These are phyloP conservation scores for Tupaia chinensis DNA, from an alignment of 2,113 vertebrate genomes.

Conservation along the genomic window DNA sequence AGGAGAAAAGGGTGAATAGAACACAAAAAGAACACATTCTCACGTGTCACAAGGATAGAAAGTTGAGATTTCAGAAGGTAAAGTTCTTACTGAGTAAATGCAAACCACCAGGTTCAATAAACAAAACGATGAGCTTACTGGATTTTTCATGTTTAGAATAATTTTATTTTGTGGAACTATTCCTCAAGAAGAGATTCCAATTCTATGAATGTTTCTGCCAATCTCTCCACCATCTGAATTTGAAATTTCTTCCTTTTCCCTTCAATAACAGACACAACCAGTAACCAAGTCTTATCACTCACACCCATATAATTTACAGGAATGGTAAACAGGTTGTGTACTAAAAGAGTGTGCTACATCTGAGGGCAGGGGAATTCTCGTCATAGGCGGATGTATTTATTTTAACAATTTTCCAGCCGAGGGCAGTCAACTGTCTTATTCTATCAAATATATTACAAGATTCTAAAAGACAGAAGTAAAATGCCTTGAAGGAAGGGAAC, in stretches of 20 bases:
- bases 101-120: neutral
- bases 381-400: neutral
- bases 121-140: neutral
- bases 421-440: slow-evolving; percentile 64
- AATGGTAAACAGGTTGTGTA: neutral
- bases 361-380: neutral
- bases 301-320: neutral
- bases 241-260: neutral
- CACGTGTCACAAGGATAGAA: neutral
- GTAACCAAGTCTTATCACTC: neutral
- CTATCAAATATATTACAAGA: slow-evolving; percentile 52
- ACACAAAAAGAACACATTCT: neutral
- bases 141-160: slow-evolving; percentile 25
- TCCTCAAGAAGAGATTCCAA: neutral
- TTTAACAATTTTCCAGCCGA: slow-evolving; percentile 49
- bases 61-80: slow-evolving; percentile 11
- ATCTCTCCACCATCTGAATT: neutral
- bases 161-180: neutral
- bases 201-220: neutral
- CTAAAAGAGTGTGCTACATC: neutral
- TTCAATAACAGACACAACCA: neutral
- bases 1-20: neutral
- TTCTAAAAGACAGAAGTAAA: slow-evolving; percentile 36
- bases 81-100: slow-evolving; percentile 28
- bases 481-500: neutral